phyloP scores from a whole-genome alignment of 1,140 invertebrate species.

The Sycobia sp. region DNA sequence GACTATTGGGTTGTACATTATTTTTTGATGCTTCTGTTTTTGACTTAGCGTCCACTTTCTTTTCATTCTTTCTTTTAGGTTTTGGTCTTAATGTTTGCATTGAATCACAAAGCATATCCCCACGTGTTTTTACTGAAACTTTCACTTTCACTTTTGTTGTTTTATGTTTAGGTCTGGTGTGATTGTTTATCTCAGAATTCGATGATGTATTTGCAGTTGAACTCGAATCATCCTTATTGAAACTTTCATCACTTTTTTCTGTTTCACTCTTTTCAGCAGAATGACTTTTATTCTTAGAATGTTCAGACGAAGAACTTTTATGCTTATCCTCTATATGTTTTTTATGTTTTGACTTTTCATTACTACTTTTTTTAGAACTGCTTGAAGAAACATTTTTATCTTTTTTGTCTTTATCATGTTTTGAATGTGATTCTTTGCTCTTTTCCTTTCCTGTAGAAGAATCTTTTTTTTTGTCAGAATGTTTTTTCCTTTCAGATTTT shows the following conservation, averaged over 20 bases:
- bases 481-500: not conserved
- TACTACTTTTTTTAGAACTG: constrained; percentile 14
- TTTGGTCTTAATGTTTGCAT: constrained; percentile 20
- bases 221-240: not conserved
- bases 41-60: not conserved
- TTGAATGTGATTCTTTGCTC: not conserved
- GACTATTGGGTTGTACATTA: not conserved
- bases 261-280: not conserved
- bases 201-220: not conserved
- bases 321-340: constrained; percentile 27
- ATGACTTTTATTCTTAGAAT: not conserved
- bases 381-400: constrained; percentile 27
- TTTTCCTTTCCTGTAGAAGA: not conserved
- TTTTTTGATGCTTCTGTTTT: not conserved
- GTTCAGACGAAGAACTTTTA: constrained; percentile 14
- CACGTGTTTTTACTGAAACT: constrained; percentile 21
- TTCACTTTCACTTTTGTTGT: constrained; percentile 26
- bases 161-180: constrained; percentile 4
- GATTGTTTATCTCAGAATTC: not conserved
- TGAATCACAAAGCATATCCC: constrained; percentile 31
- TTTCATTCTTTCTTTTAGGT: constrained; percentile 3
- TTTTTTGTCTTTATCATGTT: constrained; percentile 19
- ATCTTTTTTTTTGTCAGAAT: constrained; percentile 4
- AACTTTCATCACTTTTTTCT: not conserved
- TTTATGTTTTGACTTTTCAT: constrained; percentile 9